A percentile compares a stretch with the other conserved stretches of the same genome.
Evolutionary conservation across 2,888 invertebrate species (phyloP).

Genomic region (Aphidoletes aphidimyza): DNA sequence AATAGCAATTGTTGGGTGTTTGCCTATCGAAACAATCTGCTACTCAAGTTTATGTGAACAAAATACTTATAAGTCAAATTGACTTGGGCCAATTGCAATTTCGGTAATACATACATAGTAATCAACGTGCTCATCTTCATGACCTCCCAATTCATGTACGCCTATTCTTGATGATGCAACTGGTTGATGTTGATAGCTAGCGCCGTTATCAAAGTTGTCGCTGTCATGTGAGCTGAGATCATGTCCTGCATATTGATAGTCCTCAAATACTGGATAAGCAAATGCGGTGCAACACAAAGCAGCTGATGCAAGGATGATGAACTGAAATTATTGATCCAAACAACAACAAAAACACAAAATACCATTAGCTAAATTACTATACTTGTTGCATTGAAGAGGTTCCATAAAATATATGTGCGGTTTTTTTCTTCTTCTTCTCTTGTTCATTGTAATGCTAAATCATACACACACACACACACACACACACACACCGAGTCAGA

Average conservation of each 20-base stretch:
- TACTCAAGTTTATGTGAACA: too few species aligned
- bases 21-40: too few species aligned
- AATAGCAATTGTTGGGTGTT: too few species aligned
- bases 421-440: background rate
- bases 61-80: too few species aligned
- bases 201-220: background rate
- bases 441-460: background rate
- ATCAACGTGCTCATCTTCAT: conserved; percentile 45
- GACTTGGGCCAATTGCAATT: too few species aligned
- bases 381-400: too few species aligned
- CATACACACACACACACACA: too few species aligned
- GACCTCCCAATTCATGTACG: conserved; percentile 43
- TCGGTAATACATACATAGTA: conserved; percentile 35
- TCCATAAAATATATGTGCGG: too few species aligned
- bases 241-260: conserved; percentile 36
- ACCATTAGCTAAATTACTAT: conserved; percentile 1
- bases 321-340: background rate
- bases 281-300: conserved; percentile 52
- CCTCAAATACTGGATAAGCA: conserved; percentile 50
- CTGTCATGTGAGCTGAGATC: conserved; percentile 29
- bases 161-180: conserved; percentile 27
- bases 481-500: too few species aligned
- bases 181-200: conserved; percentile 42
- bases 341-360: background rate
- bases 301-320: conserved; percentile 50